Percentiles rank a stretch among this genome's conserved stretches.
phyloP scores from a whole-genome alignment of 2,113 vertebrate species.

The Nettapus auritus region DNA sequence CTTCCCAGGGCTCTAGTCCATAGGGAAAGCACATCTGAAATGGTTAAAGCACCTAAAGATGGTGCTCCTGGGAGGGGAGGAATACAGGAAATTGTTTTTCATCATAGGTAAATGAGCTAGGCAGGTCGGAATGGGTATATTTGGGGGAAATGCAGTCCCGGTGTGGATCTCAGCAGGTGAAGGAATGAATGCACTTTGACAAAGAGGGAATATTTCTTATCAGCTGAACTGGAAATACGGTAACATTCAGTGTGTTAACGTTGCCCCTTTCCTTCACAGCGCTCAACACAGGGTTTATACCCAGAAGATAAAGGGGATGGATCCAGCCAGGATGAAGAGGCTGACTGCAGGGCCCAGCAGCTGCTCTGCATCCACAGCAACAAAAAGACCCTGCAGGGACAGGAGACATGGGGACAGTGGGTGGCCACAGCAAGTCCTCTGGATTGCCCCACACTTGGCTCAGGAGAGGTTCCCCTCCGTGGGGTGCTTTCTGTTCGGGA shows the following conservation, averaged over 20 bases:
- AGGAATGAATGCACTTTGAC: neutral
- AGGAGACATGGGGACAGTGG: neutral
- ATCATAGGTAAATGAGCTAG: neutral
- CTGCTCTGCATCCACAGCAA: neutral
- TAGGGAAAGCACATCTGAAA: neutral
- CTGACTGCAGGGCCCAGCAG: neutral
- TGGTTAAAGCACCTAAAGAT: neutral
- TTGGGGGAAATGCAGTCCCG: neutral
- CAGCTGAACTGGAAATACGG: neutral
- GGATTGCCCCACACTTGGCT: neutral
- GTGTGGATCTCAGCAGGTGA: neutral
- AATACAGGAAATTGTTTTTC: neutral
- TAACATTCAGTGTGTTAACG: neutral
- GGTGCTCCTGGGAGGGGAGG: neutral
- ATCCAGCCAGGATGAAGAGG: neutral
- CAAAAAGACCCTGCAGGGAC: neutral
- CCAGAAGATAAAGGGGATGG: neutral
- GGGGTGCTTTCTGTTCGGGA: no score
- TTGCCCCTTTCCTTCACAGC: neutral
- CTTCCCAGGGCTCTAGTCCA: neutral
- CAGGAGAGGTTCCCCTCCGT: neutral
- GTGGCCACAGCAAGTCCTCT: neutral
- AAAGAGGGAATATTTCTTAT: neutral
- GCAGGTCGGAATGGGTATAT: neutral
- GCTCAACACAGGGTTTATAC: rapidly evolving